Base-by-base conservation (phyloP, 1,140 invertebrate genomes). In the Latrodectus geometricus region DNA sequence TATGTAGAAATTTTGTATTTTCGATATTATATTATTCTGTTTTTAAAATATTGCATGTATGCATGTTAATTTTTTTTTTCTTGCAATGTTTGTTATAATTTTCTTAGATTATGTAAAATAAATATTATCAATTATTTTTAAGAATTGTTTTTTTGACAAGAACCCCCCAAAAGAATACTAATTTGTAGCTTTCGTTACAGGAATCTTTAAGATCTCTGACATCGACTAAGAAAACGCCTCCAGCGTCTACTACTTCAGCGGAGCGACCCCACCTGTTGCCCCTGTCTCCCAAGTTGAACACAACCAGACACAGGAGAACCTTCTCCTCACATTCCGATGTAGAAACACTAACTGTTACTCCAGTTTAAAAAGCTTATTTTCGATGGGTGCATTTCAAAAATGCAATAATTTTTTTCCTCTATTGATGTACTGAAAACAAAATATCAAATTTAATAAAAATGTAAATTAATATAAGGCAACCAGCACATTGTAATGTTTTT, bases 251-350 rank as follows among this genome's bases (percentile, higher is more conserved):
- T 7, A 54, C 85, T 35, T 17, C 69, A 4, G 85, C 61, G 0
- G 85, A 87, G 20, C 17, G 85, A 8, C 85, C 85, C 35, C 85
- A 80, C 23, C 12, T 87, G 8, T 20, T 87, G 23, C 85, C 76
- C 15, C 54, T 87, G 17, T 87, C 85, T 7, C 85, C 85, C 4
- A 87, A 87, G 15, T 48, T 87, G 8, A 87, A 87, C 77, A 79
- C 76, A 9, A 61, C 68, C 8, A 61, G 85, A 50, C 85, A 87
- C 52, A 68, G 85, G 21, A 79, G 85, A 69, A 87, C 85, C 14
- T 87, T 87, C 66, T 87, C 85, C 21, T 87, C 85, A 87, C 85
- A 87, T 87, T 87, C 85, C 85, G 85, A 87, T 52, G 85, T 87
- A 21, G 85, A 87, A 52, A 87, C 85, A 54, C 35, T 87, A 8